A percentile compares a stretch with the other conserved stretches of the same genome.
Conservation (phyloP, 2,113 vertebrate genomes). For the Misgurnus anguillicaudatus region DNA sequence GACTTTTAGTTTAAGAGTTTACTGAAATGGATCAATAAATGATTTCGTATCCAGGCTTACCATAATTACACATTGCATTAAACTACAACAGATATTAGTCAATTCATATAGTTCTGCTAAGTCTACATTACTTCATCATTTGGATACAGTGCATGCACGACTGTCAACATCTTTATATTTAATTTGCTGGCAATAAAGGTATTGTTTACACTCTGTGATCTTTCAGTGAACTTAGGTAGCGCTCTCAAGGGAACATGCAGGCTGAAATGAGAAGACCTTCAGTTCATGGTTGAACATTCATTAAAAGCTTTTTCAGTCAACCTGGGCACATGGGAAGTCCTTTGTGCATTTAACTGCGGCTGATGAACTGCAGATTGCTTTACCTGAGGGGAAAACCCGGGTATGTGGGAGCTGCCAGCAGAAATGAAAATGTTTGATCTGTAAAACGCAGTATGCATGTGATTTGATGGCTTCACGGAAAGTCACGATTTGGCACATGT, state of each 20-base stretch:
- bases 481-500: background rate
- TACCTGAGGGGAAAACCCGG: conserved; percentile 22
- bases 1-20: conserved; percentile 3
- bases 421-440: conserved; percentile 32
- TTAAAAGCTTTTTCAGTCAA: conserved; percentile 42
- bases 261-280: conserved; percentile 29
- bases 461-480: background rate
- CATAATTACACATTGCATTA: background rate
- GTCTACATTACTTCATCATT: background rate
- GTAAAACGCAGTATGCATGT: conserved; percentile 2
- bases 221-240: background rate
- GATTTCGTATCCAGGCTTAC: background rate
- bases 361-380: conserved; percentile 4
- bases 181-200: background rate
- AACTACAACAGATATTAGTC: background rate
- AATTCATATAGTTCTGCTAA: background rate
- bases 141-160: background rate
- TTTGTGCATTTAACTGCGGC: background rate
- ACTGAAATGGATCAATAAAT: too few relatives aligned
- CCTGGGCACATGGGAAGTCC: conserved; percentile 17
- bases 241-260: conserved; percentile 1
- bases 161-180: background rate
- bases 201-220: background rate
- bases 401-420: conserved; percentile 2
- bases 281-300: conserved; percentile 38